Base-by-base conservation (phyloP, 2,888 invertebrate species). In the Drosophila kambysellisi region DNA sequence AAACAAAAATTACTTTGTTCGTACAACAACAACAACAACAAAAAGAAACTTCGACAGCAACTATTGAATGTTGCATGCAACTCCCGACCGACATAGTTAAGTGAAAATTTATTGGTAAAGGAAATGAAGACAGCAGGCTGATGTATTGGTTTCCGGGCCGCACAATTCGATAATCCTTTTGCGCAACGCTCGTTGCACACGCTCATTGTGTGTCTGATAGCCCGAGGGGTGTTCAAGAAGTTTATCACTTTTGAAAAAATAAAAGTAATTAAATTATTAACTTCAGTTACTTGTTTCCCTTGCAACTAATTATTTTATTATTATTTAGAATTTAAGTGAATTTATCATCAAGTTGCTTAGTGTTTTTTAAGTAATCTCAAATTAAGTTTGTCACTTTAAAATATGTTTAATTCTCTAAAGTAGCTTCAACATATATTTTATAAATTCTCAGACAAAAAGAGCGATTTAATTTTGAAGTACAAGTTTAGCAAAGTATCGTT, bases 41-140 rank as follows among this genome's bases (percentile, higher is more conserved):
- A 37, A 37, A 37, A 17, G 8, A 15, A 46, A 4, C 62, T 60
- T 63, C 56, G 25, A 15, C 59, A 29, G 33, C 54, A 25, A 37
- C 54, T 68, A 66, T 67, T 70, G 60, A 62, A 79, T 80, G 74
- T 79, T 78, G 74, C 77, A 77, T 79, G 74, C 75, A 59, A 66
- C 64, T 37, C 60, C 57, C 81, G 74, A 76, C 79, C 81, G 83
- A 85, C 86, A 88, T 85, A 82, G 86, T 82, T 82, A 83, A 82
- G 83, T 83, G 87, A 77, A 85, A 87, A 88, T 84, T 85, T 88
- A 88, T 85, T 87, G 81, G 62, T 39, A 80, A 79, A 87, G 87
- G 88, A 88, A 88, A 83, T 81, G 83, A 74, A 84, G 76, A 83
- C 84, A 84, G 48, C 68, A 43, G 65, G 51, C 76, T 82, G 83